phyloP scores from a whole-genome alignment of 2,888 invertebrate species.

The Macrophya alboannulata region DNA sequence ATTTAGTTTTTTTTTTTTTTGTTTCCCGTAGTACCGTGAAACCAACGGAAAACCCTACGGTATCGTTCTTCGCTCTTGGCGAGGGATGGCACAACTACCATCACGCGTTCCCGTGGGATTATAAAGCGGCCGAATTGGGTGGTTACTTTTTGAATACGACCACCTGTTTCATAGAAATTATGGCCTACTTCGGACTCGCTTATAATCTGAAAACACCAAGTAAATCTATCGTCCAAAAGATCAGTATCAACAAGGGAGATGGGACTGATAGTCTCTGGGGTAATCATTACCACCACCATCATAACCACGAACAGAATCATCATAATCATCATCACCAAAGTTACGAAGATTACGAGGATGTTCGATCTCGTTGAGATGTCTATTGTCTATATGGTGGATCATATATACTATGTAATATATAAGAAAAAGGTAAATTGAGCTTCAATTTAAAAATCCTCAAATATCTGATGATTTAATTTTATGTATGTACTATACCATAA shows the following conservation, averaged over 20 bases:
- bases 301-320: slow-evolving; percentile 42
- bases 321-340: not conserved
- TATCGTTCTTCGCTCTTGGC: slow-evolving; percentile 80
- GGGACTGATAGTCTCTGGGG: slow-evolving; percentile 73
- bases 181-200: slow-evolving; percentile 74
- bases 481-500: too few relatives aligned
- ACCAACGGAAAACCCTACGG: slow-evolving; percentile 81
- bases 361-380: not conserved
- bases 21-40: slow-evolving; percentile 69
- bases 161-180: slow-evolving; percentile 74
- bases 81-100: slow-evolving; percentile 87
- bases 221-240: slow-evolving; percentile 68
- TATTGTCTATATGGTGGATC: not conserved
- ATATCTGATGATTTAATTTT: not conserved
- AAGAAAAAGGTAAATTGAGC: slow-evolving; percentile 18
- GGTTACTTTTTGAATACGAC: slow-evolving; percentile 72
- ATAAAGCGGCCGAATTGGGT: slow-evolving; percentile 75
- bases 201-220: slow-evolving; percentile 74
- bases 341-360: not conserved
- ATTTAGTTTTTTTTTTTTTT: too few relatives aligned
- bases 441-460: slow-evolving; percentile 20
- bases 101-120: slow-evolving; percentile 83
- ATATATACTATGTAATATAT: too few relatives aligned
- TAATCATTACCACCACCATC: slow-evolving; percentile 62
- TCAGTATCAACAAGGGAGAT: slow-evolving; percentile 72